phyloP scores from a whole-genome alignment of 1,140 invertebrate genomes.

The Macrobrachium rosenbergii region DNA sequence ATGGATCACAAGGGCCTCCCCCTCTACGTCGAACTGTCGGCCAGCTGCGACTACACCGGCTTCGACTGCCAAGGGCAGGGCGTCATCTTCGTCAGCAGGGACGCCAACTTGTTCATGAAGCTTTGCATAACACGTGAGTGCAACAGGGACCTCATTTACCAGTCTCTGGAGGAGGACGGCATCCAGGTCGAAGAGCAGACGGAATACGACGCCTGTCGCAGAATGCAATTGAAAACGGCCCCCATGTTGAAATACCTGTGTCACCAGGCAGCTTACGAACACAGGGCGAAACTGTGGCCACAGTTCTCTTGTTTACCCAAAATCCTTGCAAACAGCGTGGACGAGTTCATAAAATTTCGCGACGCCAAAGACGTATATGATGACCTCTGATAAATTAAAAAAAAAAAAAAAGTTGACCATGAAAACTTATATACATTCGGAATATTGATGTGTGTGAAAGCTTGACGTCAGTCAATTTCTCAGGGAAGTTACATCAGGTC shows the following conservation, averaged over 20 bases:
- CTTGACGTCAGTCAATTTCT: too few species aligned
- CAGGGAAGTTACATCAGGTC: too few species aligned
- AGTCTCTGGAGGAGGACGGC: conserved; percentile 21
- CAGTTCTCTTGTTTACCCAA: neutral
- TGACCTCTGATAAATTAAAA: neutral
- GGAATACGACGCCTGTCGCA: neutral
- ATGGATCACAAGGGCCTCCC: conserved; percentile 2
- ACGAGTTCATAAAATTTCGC: neutral
- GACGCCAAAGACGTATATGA: neutral
- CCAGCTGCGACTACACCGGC: conserved; percentile 44
- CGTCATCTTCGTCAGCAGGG: conserved; percentile 32
- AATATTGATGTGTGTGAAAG: too few species aligned
- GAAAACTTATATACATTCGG: too few species aligned
- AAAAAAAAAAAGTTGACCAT: too few species aligned
- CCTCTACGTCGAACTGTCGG: conserved; percentile 15
- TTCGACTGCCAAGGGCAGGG: conserved; percentile 50
- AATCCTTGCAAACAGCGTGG: neutral
- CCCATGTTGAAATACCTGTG: neutral
- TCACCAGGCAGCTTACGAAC: neutral
- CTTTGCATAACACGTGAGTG: neutral
- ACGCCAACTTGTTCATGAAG: conserved; percentile 26
- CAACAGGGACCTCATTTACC: neutral
- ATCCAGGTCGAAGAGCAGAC: neutral
- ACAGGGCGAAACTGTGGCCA: neutral
- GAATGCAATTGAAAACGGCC: neutral